A percentile compares a stretch with the other conserved stretches of the same genome.
Conservation (phyloP, 2,888 invertebrate genomes). For the Dinocampus coccinellae region DNA sequence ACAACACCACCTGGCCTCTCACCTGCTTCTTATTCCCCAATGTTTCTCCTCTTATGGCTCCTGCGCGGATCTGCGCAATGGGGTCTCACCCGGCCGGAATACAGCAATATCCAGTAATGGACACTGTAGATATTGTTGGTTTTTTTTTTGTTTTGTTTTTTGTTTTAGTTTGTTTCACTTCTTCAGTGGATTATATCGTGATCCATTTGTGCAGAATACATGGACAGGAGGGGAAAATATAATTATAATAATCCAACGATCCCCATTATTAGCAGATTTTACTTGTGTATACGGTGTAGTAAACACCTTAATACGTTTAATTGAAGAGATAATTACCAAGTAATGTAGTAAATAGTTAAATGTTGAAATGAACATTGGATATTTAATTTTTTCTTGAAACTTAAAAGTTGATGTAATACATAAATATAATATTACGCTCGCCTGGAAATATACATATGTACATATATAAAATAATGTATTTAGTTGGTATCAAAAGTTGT, state of each 20-base stretch:
- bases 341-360: background rate
- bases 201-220: background rate
- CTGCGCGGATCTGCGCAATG: constrained; percentile 35
- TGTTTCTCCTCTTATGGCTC: constrained; percentile 25
- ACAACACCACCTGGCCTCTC: constrained; percentile 52
- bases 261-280: background rate
- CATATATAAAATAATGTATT: background rate
- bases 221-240: background rate
- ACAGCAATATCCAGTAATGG: background rate
- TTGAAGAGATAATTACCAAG: background rate
- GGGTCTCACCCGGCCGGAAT: constrained; percentile 52
- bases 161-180: constrained; percentile 22
- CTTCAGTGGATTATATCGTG: background rate
- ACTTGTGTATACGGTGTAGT: background rate
- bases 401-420: background rate
- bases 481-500: constrained; percentile 50
- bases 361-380: background rate
- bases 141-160: too few species aligned
- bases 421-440: background rate
- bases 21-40: constrained; percentile 42
- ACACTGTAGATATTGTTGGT: background rate
- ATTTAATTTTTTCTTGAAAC: background rate
- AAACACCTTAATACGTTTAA: background rate
- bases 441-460: background rate
- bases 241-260: too few species aligned